phyloP scores from a whole-genome alignment of 2,888 invertebrate genomes.

The Ptychoptera albimana region DNA sequence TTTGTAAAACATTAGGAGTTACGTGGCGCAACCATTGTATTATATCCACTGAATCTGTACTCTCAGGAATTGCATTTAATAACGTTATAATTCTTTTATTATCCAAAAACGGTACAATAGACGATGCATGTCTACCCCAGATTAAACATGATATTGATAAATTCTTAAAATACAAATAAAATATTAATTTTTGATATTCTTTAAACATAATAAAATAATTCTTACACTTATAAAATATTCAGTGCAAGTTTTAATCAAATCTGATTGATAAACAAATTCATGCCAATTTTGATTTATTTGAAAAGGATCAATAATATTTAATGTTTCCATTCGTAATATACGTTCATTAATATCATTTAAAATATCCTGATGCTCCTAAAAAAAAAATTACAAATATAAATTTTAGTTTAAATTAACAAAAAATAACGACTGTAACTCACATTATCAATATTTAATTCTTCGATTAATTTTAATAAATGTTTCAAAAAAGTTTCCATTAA shows the following conservation, averaged over 20 bases:
- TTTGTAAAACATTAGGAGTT: conserved; percentile 23
- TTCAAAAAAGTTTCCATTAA: conserved; percentile 20
- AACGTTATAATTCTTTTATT: conserved; percentile 20
- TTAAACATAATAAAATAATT: neutral
- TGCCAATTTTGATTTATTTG: conserved; percentile 28
- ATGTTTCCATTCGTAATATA: conserved; percentile 24
- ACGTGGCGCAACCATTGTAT: conserved; percentile 28
- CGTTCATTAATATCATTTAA: conserved; percentile 26
- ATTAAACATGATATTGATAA: conserved; percentile 25
- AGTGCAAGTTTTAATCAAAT: conserved; percentile 22
- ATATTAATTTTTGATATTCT: neutral
- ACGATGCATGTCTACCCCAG: conserved; percentile 26
- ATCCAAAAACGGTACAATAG: conserved; percentile 20
- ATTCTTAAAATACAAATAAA: conserved; percentile 12
- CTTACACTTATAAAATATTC: conserved; percentile 18
- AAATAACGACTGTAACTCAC: neutral
- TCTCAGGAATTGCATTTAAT: conserved; percentile 22
- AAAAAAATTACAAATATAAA: neutral
- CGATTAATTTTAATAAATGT: conserved; percentile 16
- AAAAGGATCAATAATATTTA: conserved; percentile 27
- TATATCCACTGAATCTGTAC: conserved; percentile 23
- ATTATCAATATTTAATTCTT: conserved; percentile 17
- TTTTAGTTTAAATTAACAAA: neutral
- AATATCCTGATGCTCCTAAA: conserved; percentile 13
- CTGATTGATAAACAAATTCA: conserved; percentile 26